phyloP scores from a whole-genome alignment of 2,113 vertebrate species.

The Cyanocitta stelleri region DNA sequence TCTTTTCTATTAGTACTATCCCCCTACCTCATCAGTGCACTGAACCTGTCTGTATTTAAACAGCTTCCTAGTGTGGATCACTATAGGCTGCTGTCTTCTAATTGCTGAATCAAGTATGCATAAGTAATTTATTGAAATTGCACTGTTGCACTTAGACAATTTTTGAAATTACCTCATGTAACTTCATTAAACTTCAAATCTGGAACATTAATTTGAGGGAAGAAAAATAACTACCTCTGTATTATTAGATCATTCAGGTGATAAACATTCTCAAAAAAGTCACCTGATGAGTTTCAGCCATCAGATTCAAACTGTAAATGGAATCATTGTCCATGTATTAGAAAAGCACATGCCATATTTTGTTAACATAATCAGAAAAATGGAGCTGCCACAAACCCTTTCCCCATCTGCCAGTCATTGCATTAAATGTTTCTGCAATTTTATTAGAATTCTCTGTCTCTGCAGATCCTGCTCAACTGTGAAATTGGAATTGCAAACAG shows the following conservation, averaged over 20 bases:
- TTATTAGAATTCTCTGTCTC: slow-evolving; percentile 77
- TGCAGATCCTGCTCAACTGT: slow-evolving; percentile 77
- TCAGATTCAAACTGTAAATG: slow-evolving; percentile 69
- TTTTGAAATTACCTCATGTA: slow-evolving; percentile 39
- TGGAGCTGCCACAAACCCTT: slow-evolving; percentile 67
- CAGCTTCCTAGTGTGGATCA: slow-evolving; percentile 1
- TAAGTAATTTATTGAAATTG: slow-evolving; percentile 47
- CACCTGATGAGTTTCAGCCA: slow-evolving; percentile 60
- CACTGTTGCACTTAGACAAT: slow-evolving; percentile 24
- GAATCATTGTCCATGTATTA: slow-evolving; percentile 52
- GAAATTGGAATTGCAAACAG: slow-evolving; percentile 83
- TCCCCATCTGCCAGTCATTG: slow-evolving; percentile 76
- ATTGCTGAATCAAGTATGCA: slow-evolving; percentile 58
- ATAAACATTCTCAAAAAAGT: slow-evolving; percentile 24
- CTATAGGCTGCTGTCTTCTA: slow-evolving; percentile 11
- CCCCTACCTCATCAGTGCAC: neutral
- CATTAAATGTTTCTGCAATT: slow-evolving; percentile 75
- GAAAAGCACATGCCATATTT: slow-evolving; percentile 69
- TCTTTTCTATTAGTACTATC: neutral
- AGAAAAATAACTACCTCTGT: neutral
- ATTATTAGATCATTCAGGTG: slow-evolving; percentile 55
- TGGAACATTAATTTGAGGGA: slow-evolving; percentile 46
- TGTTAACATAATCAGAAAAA: slow-evolving; percentile 81
- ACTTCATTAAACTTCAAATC: slow-evolving; percentile 55
- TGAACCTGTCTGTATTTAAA: slow-evolving; percentile 21